phyloP scores from a whole-genome alignment of 2,888 invertebrate species.

The Ormyrus pomaceus region DNA sequence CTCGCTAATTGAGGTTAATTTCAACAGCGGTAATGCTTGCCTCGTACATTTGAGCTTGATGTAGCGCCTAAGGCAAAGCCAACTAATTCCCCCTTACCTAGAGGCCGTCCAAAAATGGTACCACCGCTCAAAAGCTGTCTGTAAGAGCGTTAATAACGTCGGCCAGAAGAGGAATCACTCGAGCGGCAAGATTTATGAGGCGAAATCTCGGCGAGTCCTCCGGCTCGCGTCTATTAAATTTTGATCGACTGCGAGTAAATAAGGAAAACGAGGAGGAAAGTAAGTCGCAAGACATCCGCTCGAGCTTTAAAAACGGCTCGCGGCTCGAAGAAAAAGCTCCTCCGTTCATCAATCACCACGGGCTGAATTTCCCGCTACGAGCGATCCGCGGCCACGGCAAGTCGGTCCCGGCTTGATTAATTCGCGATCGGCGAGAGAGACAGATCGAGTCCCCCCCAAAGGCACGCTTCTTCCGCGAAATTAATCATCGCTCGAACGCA shows the following conservation, averaged over 20 bases:
- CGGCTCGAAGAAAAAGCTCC: no score
- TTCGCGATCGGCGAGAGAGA: constrained; percentile 18
- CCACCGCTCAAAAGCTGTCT: no score
- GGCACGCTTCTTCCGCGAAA: constrained; percentile 37
- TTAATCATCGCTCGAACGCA: constrained; percentile 34
- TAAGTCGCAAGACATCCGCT: no score
- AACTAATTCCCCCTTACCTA: neutral
- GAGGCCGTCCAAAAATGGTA: no score
- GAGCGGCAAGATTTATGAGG: no score
- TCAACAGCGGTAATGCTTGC: constrained; percentile 10
- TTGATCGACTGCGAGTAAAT: no score
- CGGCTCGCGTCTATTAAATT: no score
- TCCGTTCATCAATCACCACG: constrained; percentile 20
- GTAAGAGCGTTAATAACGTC: no score
- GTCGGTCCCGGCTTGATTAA: constrained; percentile 15
- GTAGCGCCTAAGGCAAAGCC: neutral
- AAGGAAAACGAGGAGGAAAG: no score
- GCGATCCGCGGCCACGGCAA: neutral
- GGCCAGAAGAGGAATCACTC: no score
- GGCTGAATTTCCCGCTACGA: neutral
- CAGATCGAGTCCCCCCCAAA: neutral
- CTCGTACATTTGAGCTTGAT: constrained; percentile 6
- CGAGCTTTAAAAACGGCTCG: no score
- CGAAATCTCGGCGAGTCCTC: no score
- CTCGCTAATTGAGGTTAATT: constrained; percentile 32